phyloP scores from a whole-genome alignment of 2,888 invertebrate species.

The Patella depressa region DNA sequence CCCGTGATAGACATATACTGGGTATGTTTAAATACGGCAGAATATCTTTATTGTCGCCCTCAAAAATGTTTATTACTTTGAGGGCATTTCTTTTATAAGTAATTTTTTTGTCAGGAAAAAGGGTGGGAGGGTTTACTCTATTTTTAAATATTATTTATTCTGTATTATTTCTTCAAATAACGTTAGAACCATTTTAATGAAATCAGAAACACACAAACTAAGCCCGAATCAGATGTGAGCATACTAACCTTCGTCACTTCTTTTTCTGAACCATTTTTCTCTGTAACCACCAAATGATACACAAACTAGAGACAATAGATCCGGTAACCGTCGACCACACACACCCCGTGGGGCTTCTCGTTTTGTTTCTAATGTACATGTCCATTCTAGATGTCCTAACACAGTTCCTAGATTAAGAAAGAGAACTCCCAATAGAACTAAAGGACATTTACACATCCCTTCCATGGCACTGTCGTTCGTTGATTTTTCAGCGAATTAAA shows the following conservation, averaged over 20 bases:
- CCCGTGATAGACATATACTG: no score
- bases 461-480: slow-evolving; percentile 17
- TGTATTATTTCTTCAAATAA: neutral
- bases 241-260: slow-evolving; percentile 4
- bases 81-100: no score
- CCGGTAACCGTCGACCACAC: slow-evolving; percentile 23
- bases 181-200: neutral
- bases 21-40: no score
- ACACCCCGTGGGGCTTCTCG: slow-evolving; percentile 23
- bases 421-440: slow-evolving; percentile 21
- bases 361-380: slow-evolving; percentile 25
- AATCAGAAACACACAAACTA: neutral
- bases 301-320: slow-evolving; percentile 21
- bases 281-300: slow-evolving; percentile 17
- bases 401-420: slow-evolving; percentile 23
- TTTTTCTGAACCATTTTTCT: slow-evolving; percentile 27
- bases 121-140: no score
- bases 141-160: no score
- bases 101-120: no score
- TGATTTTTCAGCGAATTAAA: slow-evolving; percentile 20
- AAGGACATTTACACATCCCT: slow-evolving; percentile 19
- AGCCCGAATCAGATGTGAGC: neutral
- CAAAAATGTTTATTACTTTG: no score
- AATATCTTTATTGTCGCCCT: no score
- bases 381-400: slow-evolving; percentile 18